Base-by-base conservation (phyloP, 2,113 vertebrate genomes). In the Argyrosomus japonicus region DNA sequence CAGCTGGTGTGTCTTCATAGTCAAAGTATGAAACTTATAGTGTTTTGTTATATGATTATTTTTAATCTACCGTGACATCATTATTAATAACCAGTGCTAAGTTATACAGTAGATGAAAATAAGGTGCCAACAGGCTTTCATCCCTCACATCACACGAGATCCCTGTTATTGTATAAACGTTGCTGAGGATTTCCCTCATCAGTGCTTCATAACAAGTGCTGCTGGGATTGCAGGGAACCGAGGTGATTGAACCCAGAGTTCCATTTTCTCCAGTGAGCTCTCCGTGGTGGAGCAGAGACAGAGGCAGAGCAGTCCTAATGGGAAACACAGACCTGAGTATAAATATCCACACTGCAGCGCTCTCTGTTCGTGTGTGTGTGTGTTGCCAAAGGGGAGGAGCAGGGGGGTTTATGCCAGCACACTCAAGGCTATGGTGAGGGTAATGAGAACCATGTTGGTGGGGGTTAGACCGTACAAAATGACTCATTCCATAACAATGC, bases 261-360 rank as follows among this genome's bases (percentile, higher is more conserved):
- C 69, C 45, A 18, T 73, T 81, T 76, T n/a, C 81, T 75, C 54
- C 81, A 64, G 29, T 53, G 77, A 87, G 51, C 60, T 48, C 68
- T 61, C 47, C 73, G 74, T 83, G 82, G 64, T 70, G 48, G 64
- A 75, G 75, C 73, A 61, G 64, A 78, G 68, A 68, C 70, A 65
- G 27, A 81, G 79, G 78, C 68, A 73, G 69, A 83, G 79, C 43
- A 36, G 23, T 71, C 77, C 76, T 92, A 89, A 93, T 90, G 89
- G 58, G 72, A 92, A 94, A 91, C 88, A 88, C 91, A 93, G 90
- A 87, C 62, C 75, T 64, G 70, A 84, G 79, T 88, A 84, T 85
- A 92, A 94, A 92, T 90, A 92, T 79, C 87, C 70, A 68, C 82
- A 60, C 77, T 77, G 75, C 68, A 68, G 60, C 13, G 7, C 77